Evolutionary conservation across 2,113 vertebrate genomes (phyloP), one percentile per base, ranked within the genome.

Genomic region (Thalassarche chlororhynchos): DNA sequence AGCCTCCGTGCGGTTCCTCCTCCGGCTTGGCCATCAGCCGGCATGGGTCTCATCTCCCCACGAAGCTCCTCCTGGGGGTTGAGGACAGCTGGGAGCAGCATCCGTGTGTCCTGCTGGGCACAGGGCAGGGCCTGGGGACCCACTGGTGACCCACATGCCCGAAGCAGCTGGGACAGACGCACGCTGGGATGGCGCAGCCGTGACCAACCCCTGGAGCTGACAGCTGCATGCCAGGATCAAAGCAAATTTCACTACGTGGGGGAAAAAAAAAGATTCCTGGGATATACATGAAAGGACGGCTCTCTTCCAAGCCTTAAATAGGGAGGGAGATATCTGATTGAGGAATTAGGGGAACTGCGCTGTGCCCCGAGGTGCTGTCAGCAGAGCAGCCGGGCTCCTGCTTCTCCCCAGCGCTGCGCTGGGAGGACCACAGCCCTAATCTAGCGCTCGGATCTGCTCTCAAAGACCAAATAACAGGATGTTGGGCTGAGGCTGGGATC

Each of bases 271-370:
- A 29, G 40, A 17, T 91, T 78, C 69, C 65, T 66, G 52, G 51
- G 70, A 79, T 90, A 58, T 15, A 93, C 76, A 91, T 94, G 78
- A 87, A 95, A 96, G 65, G 19, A 47, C 0, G 9, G 24, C 57
- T 87, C 21, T 78, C 75, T 81, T 84, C 89, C 93, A 94, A 94
- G 68, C 58, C 58, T 49, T 69, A 89, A 70, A 90, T 94, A 89
- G 54, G 9, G 42, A 77, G 40, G 70, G 18, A 92, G 54, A 69
- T 83, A 90, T 29, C 89, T 77, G 91, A 88, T 9, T 38, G 82
- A 80, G 76, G 69, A 92, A 94, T 64, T 23, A 61, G 54, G 62
- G 83, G 42, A 95, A 38, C 28, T n/a, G 71, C 3, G 3, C 64
- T 4, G 46, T 77, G 80, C 83, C 93, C 89, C 0, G 20, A 52